Evolutionary conservation across 2,797 vertebrate species (phyloP), one percentile per base, ranked within the genome.

Genomic region (Girardinus metallicus): DNA sequence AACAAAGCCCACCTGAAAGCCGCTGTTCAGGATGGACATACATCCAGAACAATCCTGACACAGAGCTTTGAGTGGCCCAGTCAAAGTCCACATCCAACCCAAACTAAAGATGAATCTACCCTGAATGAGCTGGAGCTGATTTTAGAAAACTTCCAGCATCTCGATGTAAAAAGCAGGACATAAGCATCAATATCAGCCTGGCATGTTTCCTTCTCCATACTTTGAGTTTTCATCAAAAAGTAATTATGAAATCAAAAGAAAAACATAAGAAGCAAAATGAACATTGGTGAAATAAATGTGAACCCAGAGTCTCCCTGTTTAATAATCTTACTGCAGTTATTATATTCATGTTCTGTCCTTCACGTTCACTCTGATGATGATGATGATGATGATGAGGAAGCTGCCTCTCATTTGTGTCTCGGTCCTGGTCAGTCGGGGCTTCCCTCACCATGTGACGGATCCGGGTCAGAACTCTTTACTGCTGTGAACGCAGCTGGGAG

Each of bases 331-430:
- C 46, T 34, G 15, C 11, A 53, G 47, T n/a, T n/a, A 3, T 46
- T 49, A 49, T 51, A 36, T 4, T 1, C 31, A 74, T 13, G 12
- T 55, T 55, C 23, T 10, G 31, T 70, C 47, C 7, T 64, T 8
- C 74, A 8, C 47, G 5, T 64, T 8, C 74, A 8, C 62, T 57
- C 15, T 88, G 85, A 89, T 87, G 81, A 88, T 83, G 92, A 79
- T 79, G 83, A 73, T 51, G 77, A 79, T 85, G 83, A 55, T 77
- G 75, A 80, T 76, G 81, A 51, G 72, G 62, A 76, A 84, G 86
- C 85, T 86, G 86, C 87, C 88, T 92, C 85, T 47, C 11, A 91
- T 92, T 90, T 91, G 87, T 78, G 77, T 79, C 87, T 86, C 79
- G 81, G 85, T 80, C 74, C 78, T 77, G 71, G 79, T 81, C 80